A percentile compares a stretch with the other conserved stretches of the same genome.
Evolutionary conservation across 37 sponge, comb jelly and placozoan genomes (phyloP).

Genomic region (Bolinopsis microptera): DNA sequence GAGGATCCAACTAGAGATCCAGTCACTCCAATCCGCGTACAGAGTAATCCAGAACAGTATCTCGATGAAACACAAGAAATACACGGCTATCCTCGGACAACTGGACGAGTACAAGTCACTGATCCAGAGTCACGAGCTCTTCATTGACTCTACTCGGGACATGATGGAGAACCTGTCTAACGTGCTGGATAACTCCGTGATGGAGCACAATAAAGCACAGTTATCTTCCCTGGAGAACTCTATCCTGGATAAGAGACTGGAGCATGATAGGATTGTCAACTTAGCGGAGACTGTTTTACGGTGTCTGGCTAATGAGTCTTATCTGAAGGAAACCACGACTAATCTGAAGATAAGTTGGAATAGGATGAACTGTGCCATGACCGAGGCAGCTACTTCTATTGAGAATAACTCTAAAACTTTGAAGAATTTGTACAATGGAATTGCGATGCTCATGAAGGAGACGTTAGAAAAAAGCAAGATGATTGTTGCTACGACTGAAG

Average conservation of each 20-base stretch:
- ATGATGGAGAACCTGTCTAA: not conserved
- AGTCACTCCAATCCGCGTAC: constrained; percentile 46
- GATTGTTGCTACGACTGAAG: not conserved
- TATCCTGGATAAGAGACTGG: constrained; percentile 13
- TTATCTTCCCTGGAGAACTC: constrained; percentile 9
- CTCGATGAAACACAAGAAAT: constrained; percentile 45
- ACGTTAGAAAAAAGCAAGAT: constrained; percentile 13
- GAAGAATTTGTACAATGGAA: not conserved
- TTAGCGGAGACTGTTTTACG: not conserved
- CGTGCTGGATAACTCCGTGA: not conserved
- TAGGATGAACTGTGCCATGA: constrained; percentile 40
- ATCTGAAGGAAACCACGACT: constrained; percentile 5
- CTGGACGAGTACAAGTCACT: constrained; percentile 38
- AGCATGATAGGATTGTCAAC: constrained; percentile 32
- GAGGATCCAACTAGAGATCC: constrained; percentile 20
- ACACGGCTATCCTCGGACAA: not conserved
- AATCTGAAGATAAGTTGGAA: constrained; percentile 4
- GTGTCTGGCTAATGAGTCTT: constrained; percentile 13
- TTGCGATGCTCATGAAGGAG: constrained; percentile 33
- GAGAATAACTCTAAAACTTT: constrained; percentile 35
- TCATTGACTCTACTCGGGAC: constrained; percentile 22
- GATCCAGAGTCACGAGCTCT: constrained; percentile 17
- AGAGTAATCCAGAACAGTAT: constrained; percentile 52
- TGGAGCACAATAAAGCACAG: constrained; percentile 13
- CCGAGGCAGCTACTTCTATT: constrained; percentile 31